Base-by-base conservation (phyloP, 2,797 vertebrate genomes). In the Hemitrygon akajei region DNA sequence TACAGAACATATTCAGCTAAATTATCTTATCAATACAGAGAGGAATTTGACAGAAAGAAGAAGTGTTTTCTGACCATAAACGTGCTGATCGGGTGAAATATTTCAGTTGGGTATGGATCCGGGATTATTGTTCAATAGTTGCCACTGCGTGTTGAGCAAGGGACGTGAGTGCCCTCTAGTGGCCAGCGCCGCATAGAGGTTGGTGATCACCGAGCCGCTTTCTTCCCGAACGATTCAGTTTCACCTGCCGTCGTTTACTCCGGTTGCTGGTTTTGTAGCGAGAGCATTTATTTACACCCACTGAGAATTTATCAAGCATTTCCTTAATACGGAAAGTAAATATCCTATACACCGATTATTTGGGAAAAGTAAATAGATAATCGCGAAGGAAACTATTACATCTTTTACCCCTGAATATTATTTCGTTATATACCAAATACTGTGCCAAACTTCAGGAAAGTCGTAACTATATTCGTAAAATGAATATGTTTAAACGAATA, bases 141-240 rank as follows among this genome's bases (percentile, higher is more conserved):
- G 94, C 93, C 94, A 94, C 95, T 94, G 76, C n/a, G 12, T 94
- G 94, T 27, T 94, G 95, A 95, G 95, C 94, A 95, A 95, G 96
- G 96, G 95, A 95, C 47, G 95, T 95, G 96, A 96, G 96, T 97
- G 97, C 97, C 97, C 97, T 97, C 97, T 97, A 96, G 96, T 97
- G 97, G 97, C 96, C 96, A 94, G 95, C 96, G 18, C 18, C 34
- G 1, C 71, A 75, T 12, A 92, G n/a, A 30, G 69, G 37, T 9
- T 37, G 66, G 30, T 34, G 37, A 25, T 91, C 56, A 69, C 22
- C 81, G 34, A 7, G 56, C 16, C 14, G 10, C 69, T 92, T 56
- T 18, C 91, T 66, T 56, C 37, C 91, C 27, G 40, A 47, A 27
- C 91, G 16, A 40, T 73, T 79, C 30, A 63, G 22, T 81, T 5